Evolutionary conservation across 92 coral and sea anemone species (phyloP).

Genomic region (Siderastrea radians): DNA sequence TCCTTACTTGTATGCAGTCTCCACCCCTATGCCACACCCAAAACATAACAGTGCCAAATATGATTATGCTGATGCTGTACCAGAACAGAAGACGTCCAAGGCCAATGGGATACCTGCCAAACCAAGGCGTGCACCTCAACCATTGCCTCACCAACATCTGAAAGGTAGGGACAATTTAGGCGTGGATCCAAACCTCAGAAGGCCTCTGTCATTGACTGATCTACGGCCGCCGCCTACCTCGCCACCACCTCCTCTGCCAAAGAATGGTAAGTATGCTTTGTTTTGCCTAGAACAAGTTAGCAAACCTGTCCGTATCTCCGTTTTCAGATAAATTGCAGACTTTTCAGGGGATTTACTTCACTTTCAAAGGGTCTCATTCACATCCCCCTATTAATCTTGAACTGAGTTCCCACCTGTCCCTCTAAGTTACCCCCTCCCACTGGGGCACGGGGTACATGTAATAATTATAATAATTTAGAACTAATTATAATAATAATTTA

Average conservation of each 20-base stretch:
- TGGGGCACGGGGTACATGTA: too few relatives aligned
- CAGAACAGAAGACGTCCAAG: neutral
- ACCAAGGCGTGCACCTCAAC: slow-evolving; percentile 19
- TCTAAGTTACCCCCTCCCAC: too few relatives aligned
- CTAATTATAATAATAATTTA: too few relatives aligned
- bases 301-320: too few relatives aligned
- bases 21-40: slow-evolving; percentile 22
- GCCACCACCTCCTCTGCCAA: slow-evolving; percentile 80
- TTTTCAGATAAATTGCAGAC: neutral
- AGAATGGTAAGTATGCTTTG: slow-evolving; percentile 51
- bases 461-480: too few relatives aligned
- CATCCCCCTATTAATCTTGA: too few relatives aligned
- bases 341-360: too few relatives aligned
- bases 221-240: slow-evolving; percentile 77
- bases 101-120: slow-evolving; percentile 16
- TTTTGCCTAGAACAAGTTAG: neutral
- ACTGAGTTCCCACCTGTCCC: too few relatives aligned
- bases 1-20: slow-evolving; percentile 76
- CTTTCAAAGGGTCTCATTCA: too few relatives aligned
- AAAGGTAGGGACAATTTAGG: slow-evolving; percentile 2
- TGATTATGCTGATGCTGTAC: slow-evolving; percentile 10
- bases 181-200: slow-evolving; percentile 15
- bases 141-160: slow-evolving; percentile 23
- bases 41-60: slow-evolving; percentile 13
- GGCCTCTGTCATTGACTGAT: slow-evolving; percentile 80